Evolutionary conservation across 2,113 vertebrate species (phyloP).

Genomic region (Siphamia tubifer): DNA sequence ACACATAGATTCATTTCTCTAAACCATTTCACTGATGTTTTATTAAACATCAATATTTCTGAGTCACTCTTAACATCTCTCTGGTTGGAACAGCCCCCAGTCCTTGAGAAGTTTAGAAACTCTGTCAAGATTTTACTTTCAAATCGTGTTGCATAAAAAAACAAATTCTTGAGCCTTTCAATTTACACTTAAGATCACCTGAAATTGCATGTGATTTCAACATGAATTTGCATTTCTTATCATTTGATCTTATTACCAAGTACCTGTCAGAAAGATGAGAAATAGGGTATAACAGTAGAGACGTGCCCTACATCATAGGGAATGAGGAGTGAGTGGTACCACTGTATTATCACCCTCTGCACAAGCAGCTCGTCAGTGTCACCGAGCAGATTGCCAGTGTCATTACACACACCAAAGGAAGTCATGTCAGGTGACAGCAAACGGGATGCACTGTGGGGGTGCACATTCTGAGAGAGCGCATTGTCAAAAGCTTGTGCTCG

Average conservation of each 20-base stretch:
- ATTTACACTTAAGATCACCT: slow-evolving; percentile 55
- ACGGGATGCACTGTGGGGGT: slow-evolving; percentile 46
- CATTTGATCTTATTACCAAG: slow-evolving; percentile 66
- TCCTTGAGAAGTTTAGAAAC: slow-evolving; percentile 35
- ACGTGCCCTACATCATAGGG: slow-evolving; percentile 63
- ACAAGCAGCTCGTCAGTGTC: slow-evolving; percentile 68
- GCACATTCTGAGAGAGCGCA: slow-evolving; percentile 13
- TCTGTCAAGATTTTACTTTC: slow-evolving; percentile 51
- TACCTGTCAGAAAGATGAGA: slow-evolving; percentile 61
- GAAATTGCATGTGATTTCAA: slow-evolving; percentile 67
- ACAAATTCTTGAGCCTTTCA: slow-evolving; percentile 24
- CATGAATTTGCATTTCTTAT: slow-evolving; percentile 68
- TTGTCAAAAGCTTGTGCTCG: slow-evolving; percentile 41
- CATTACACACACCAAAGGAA: slow-evolving; percentile 50
- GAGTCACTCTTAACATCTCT: slow-evolving; percentile 31
- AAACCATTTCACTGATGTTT: slow-evolving; percentile 1
- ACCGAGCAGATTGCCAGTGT: slow-evolving; percentile 70
- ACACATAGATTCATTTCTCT: slow-evolving; percentile 15
- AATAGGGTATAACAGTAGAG: slow-evolving; percentile 55
- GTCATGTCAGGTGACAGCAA: slow-evolving; percentile 70
- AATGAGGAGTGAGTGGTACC: slow-evolving; percentile 53
- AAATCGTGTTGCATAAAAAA: slow-evolving; percentile 23
- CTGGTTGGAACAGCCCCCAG: slow-evolving; percentile 14
- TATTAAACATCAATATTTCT: slow-evolving; percentile 33
- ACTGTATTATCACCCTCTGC: slow-evolving; percentile 45